Evolutionary conservation across 2,113 vertebrate species (phyloP), one percentile per base, ranked within the genome.

Genomic region (Catharus bicknelli): DNA sequence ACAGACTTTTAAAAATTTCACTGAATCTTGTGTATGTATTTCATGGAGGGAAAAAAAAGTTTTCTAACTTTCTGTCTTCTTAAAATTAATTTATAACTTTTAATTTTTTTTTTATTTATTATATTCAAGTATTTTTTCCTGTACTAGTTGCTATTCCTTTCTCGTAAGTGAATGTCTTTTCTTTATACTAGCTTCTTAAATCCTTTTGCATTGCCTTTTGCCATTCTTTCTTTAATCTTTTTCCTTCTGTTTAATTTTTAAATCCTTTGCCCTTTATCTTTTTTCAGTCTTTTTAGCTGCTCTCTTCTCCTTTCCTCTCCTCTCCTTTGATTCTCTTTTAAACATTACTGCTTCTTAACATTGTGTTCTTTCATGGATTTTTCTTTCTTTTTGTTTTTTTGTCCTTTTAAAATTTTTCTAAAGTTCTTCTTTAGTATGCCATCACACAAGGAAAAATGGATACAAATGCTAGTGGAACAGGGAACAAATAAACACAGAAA

Each of bases 191-290:
- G 61, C 89, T 96, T 91, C 91, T 97, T 97, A 97, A 97, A 97
- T 96, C 95, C 97, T 95, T 93, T 94, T 95, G 91, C 96, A 90
- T 95, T 92, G 94, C 97, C 95, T 96, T 97, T 97, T 96, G 92
- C 94, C 84, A 96, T 97, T 97, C 77, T 95, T 97, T 96, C 97
- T 97, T 97, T 97, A 97, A 97, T 97, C 97, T 97, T 96, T 97
- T 95, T 66, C 83, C 94, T 96, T 96, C 90, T 97, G 96, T 97
- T 97, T 97, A 97, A 97, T 97, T 98, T 97, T 97, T 97, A 97
- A 97, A 97, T 97, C 95, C 96, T 94, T 97, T 97, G 90, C 94
- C 92, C 96, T 98, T 97, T 97, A 97, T 97, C 97, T 97, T 97
- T 97, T 97, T 95, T 92, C 68, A 77, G 94, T 93, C 95, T 96